Evolutionary conservation across 2,797 vertebrate genomes (phyloP).

Genomic region (Sciaenops ocellatus): DNA sequence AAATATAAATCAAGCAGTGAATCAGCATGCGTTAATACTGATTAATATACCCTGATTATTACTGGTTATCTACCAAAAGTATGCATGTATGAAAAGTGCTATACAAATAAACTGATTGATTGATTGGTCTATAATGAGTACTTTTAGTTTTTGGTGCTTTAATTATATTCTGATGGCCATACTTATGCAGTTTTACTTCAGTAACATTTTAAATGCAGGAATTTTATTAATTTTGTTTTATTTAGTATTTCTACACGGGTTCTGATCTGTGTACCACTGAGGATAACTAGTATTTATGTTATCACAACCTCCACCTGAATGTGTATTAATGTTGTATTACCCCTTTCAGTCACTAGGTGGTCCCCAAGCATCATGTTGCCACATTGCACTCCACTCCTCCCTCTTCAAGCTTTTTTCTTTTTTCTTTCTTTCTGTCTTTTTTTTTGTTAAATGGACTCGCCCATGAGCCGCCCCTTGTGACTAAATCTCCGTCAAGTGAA

Average conservation of each 20-base stretch:
- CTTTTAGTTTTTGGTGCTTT: background rate
- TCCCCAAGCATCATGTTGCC: slow-evolving; percentile 37
- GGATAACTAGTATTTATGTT: background rate
- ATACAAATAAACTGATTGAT: too few relatives aligned
- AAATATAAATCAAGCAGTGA: background rate
- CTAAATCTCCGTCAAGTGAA: slow-evolving; percentile 57
- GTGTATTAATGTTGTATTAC: slow-evolving; percentile 3
- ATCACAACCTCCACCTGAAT: too few relatives aligned
- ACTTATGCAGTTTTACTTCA: background rate
- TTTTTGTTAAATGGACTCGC: slow-evolving; percentile 83
- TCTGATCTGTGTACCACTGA: background rate
- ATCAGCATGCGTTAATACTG: background rate
- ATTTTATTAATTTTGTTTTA: background rate
- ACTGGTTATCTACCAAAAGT: background rate
- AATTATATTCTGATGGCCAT: background rate
- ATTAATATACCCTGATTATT: background rate
- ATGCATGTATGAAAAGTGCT: too few relatives aligned
- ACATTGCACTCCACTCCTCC: slow-evolving; percentile 16
- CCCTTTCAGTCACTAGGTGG: slow-evolving; percentile 61
- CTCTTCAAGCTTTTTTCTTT: slow-evolving; percentile 27
- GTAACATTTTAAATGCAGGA: background rate
- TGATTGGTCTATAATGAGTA: background rate
- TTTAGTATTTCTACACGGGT: too few relatives aligned
- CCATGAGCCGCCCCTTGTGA: slow-evolving; percentile 76
- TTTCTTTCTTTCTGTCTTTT: background rate